Evolutionary conservation across 2,797 vertebrate species (phyloP), one percentile per base, ranked within the genome.

Genomic region (Esox lucius): DNA sequence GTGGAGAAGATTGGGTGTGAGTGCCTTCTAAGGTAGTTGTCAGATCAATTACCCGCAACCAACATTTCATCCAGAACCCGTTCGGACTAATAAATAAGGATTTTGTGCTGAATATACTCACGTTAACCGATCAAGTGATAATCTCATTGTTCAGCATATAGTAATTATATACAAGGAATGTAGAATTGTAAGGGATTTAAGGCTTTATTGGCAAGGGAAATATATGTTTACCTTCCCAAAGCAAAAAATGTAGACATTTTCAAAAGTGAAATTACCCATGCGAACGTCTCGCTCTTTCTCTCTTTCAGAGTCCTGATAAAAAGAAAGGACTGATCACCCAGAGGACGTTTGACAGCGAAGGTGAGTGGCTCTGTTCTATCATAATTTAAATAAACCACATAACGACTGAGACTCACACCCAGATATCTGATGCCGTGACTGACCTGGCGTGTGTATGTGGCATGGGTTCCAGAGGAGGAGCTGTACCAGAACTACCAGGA

Each of bases 401-500:
- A 17, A n/a, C 9, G 4, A 68, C 3, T 31, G 13, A 22, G 13
- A n/a, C 11, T 33, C 59, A 19, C 6, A 2, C 17, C 5, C 64
- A 61, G 0, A 46, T 71, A 70, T n/a, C 0, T 8, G n/a, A n/a
- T 56, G 26, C 62, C 16, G 33, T 0, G 51, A 31, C 5, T 72
- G 68, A 24, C 2, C 73, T 9, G n/a, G 46, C 33, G 59, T n/a
- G 70, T 19, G 0, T 65, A 6, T 78, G 22, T 24, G 22, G n/a
- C 9, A 22, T 82, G 33, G 87, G 78, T 87, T 88, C 67, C 90
- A 99, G 97, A 97, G 88, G 97, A 97, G 33, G 96, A 96, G 75
- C 87, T 99, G 9, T 99, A 98, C 90, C 98, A 99, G 91, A 98
- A 98, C 92, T 98, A 98, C 86, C 95, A 99, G 90, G 98, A 99